Percentiles rank a stretch among this genome's conserved stretches.
Conservation (phyloP, 2,113 vertebrate genomes). For the Thymallus thymallus region DNA sequence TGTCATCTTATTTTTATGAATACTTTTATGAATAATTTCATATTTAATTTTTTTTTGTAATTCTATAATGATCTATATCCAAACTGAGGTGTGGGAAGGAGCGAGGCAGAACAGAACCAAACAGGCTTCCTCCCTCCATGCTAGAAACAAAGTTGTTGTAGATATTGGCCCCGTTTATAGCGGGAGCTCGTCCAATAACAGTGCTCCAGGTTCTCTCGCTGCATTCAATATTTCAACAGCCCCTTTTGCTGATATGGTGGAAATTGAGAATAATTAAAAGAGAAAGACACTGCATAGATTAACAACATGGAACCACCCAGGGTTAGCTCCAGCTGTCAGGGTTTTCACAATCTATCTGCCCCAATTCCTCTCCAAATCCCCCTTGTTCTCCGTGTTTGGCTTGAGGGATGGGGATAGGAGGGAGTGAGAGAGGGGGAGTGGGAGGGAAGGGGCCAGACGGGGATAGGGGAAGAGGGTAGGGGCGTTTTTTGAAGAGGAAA, state of each 20-base stretch:
- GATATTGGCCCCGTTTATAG: not conserved
- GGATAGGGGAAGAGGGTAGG: slow-evolving; percentile 18
- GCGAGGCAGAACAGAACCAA: too few relatives aligned
- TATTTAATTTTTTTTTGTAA: too few relatives aligned
- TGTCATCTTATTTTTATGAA: too few relatives aligned
- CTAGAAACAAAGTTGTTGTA: not conserved
- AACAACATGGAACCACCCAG: slow-evolving; percentile 46
- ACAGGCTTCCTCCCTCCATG: too few relatives aligned
- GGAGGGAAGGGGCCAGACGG: slow-evolving; percentile 8
- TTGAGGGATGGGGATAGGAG: slow-evolving; percentile 26
- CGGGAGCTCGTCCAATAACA: slow-evolving; percentile 19
- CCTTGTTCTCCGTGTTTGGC: slow-evolving; percentile 33
- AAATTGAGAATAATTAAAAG: slow-evolving; percentile 35
- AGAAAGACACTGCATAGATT: slow-evolving; percentile 40
- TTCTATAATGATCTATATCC: too few relatives aligned
- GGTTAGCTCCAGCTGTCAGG: slow-evolving; percentile 53
- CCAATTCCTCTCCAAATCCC: slow-evolving; percentile 56
- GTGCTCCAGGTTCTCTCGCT: not conserved
- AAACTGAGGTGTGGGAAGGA: too few relatives aligned
- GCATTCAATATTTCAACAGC: slow-evolving; percentile 29
- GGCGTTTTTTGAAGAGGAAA: slow-evolving; percentile 16
- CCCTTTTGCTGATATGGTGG: slow-evolving; percentile 34
- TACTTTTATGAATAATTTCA: too few relatives aligned
- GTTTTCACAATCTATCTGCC: slow-evolving; percentile 56
- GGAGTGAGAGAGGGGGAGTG: not conserved